A percentile compares a stretch with the other conserved stretches of the same genome.
These are phyloP conservation scores for Melanophora roralis DNA, from an alignment of 2,888 invertebrate genomes.

Conservation along the genomic window DNA sequence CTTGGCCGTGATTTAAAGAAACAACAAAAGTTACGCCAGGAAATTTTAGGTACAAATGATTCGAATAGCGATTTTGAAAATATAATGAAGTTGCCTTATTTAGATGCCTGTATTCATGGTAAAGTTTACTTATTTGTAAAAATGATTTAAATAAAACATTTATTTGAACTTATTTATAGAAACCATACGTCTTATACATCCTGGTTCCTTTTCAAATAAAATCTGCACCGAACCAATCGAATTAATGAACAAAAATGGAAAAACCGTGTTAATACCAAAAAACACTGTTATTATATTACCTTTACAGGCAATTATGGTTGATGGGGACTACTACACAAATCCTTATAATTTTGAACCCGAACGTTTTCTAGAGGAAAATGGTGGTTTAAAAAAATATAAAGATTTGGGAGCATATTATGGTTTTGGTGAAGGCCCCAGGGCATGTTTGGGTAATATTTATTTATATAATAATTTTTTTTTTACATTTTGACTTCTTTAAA, in stretches of 20 bases:
- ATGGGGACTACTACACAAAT: conserved; percentile 69
- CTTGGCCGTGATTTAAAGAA: conserved; percentile 67
- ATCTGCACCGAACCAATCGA: conserved; percentile 70
- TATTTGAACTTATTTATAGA: conserved; percentile 66
- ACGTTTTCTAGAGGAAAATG: conserved; percentile 69
- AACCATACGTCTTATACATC: conserved; percentile 70
- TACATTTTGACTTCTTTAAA: conserved; percentile 34
- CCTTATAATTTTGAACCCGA: conserved; percentile 68
- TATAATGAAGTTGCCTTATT: conserved; percentile 69
- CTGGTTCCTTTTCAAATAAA: conserved; percentile 65
- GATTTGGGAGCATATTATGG: conserved; percentile 52
- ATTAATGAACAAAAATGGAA: conserved; percentile 69
- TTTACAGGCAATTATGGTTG: conserved; percentile 67
- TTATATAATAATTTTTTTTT: background rate
- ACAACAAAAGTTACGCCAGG: conserved; percentile 68
- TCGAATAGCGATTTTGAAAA: conserved; percentile 68
- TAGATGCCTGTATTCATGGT: conserved; percentile 74
- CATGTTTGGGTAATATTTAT: conserved; percentile 53
- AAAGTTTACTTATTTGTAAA: background rate
- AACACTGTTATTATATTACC: conserved; percentile 69
- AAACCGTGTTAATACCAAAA: conserved; percentile 64
- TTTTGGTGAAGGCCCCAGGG: conserved; percentile 61
- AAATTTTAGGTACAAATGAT: conserved; percentile 64
- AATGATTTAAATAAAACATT: too few species aligned
- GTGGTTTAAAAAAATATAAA: conserved; percentile 63